phyloP scores from a whole-genome alignment of 2,113 vertebrate genomes.

The Nothoprocta perdicaria region DNA sequence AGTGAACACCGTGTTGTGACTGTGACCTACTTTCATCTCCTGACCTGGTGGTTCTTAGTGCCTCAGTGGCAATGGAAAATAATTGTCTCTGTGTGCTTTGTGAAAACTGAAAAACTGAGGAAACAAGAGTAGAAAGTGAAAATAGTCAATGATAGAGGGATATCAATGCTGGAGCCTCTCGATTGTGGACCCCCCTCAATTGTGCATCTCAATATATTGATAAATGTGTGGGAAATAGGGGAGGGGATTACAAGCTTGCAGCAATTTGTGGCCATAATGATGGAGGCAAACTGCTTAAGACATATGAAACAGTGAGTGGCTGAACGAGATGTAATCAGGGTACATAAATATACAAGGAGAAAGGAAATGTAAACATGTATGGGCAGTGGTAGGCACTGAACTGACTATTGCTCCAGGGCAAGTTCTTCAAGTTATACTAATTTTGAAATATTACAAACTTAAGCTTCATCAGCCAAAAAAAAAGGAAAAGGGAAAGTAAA shows the following conservation, averaged over 20 bases:
- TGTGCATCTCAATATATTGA: neutral
- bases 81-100: neutral
- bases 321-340: neutral
- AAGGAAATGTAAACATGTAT: neutral
- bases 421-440: neutral
- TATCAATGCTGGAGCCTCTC: neutral
- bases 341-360: neutral
- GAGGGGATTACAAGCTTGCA: neutral
- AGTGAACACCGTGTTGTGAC: neutral
- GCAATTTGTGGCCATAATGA: neutral
- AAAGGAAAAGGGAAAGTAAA: neutral
- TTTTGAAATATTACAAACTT: neutral
- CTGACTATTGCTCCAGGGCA: neutral
- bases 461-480: neutral
- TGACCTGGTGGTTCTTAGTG: neutral
- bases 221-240: neutral
- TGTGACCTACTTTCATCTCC: neutral
- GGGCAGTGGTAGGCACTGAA: neutral
- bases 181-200: too few relatives aligned
- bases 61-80: neutral
- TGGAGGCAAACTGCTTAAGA: neutral
- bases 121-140: neutral
- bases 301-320: neutral
- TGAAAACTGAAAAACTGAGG: neutral
- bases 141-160: accelerated